phyloP scores from a whole-genome alignment of 35 echinoderm and acorn worm species.

The Lytechinus variegatus region DNA sequence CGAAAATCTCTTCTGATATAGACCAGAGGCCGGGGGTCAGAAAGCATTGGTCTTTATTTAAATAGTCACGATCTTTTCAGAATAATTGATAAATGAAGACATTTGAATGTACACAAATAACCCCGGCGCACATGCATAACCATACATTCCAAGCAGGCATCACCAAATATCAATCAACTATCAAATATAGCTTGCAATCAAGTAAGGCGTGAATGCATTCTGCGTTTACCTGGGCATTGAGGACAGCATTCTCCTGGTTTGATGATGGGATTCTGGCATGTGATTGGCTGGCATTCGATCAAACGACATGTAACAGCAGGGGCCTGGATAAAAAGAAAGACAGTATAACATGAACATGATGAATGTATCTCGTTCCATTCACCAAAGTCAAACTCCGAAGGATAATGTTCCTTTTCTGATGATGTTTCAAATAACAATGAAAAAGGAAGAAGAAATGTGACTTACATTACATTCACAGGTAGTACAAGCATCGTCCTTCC shows the following conservation, averaged over 20 bases:
- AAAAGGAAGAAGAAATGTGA: neutral
- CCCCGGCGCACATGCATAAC: neutral
- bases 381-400: too few relatives aligned
- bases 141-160: neutral
- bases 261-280: slow-evolving; percentile 65
- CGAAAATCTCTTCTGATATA: too few relatives aligned
- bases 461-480: slow-evolving; percentile 74
- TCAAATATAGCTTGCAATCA: neutral
- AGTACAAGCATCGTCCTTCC: slow-evolving; percentile 75
- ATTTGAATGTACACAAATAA: neutral
- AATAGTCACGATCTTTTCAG: too few relatives aligned
- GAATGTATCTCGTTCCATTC: too few relatives aligned
- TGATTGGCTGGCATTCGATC: slow-evolving; percentile 70
- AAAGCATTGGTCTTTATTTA: too few relatives aligned
- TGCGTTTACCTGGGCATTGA: slow-evolving; percentile 62
- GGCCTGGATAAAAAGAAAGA: slow-evolving; percentile 34
- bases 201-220: neutral
- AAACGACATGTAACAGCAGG: slow-evolving; percentile 64
- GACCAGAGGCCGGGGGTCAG: too few relatives aligned
- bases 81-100: neutral
- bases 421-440: neutral
- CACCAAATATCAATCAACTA: neutral
- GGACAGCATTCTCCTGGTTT: slow-evolving; percentile 81
- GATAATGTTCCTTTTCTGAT: too few relatives aligned
- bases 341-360: too few relatives aligned